Percentiles rank a stretch among this genome's conserved stretches.
Conservation (phyloP, 2,113 vertebrate species). For the Rousettus leschenaultii region DNA sequence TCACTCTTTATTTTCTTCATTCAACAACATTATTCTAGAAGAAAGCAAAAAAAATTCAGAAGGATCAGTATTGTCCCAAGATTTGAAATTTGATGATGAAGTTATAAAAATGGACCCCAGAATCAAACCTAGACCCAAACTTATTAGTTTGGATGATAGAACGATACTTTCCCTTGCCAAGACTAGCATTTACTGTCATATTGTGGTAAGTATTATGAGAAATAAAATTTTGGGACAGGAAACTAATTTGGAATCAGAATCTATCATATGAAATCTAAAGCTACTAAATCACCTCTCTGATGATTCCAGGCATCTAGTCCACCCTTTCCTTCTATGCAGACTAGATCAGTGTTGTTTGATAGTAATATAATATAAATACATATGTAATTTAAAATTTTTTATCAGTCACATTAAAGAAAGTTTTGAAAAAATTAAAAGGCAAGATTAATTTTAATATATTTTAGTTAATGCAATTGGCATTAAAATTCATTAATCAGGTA, state of each 20-base stretch:
- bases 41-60: constrained; percentile 65
- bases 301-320: not conserved
- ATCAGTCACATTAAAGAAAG: not conserved
- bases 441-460: not conserved
- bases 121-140: constrained; percentile 82
- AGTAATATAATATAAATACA: not conserved
- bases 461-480: not conserved
- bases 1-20: constrained; percentile 62
- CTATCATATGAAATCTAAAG: not conserved
- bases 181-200: constrained; percentile 86
- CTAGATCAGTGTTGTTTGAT: not conserved
- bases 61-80: constrained; percentile 67
- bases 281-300: not conserved
- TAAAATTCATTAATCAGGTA: not conserved
- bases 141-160: constrained; percentile 85
- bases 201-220: constrained; percentile 82
- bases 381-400: not conserved
- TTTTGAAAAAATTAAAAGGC: not conserved
- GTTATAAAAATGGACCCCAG: constrained; percentile 84
- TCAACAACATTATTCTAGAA: constrained; percentile 68
- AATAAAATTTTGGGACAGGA: not conserved
- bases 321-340: not conserved
- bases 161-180: constrained; percentile 82
- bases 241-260: not conserved
- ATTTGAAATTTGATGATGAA: constrained; percentile 79